These are phyloP conservation scores for Pyrocephalus nanus DNA, from an alignment of 2,797 vertebrate genomes.

Conservation along the genomic window DNA sequence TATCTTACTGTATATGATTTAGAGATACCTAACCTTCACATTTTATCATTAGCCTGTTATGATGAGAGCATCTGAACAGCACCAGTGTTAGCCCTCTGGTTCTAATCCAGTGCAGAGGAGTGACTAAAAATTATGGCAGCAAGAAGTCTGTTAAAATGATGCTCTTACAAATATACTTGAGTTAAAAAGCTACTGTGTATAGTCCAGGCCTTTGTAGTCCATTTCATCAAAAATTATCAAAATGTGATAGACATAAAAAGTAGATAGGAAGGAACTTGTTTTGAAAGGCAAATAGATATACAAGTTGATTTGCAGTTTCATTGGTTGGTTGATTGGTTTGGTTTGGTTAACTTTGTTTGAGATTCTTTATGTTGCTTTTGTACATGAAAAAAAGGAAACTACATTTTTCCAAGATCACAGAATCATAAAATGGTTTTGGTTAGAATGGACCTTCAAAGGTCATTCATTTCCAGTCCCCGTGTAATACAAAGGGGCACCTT, in stretches of 20 bases:
- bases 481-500: neutral
- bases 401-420: neutral
- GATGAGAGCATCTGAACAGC: slow-evolving; percentile 10
- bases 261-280: neutral
- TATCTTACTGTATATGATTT: neutral
- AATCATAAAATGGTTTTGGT: neutral
- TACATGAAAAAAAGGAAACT: neutral
- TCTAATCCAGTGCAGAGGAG: slow-evolving; percentile 8
- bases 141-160: neutral
- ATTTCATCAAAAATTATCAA: neutral
- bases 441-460: neutral
- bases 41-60: neutral
- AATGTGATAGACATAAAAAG: neutral
- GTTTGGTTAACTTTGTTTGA: neutral
- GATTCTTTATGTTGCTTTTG: neutral
- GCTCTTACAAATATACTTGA: neutral
- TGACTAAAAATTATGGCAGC: neutral
- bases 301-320: neutral
- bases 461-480: neutral
- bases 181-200: neutral
- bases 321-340: neutral
- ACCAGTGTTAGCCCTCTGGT: neutral
- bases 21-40: neutral
- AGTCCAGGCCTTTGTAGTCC: neutral
- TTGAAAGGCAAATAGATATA: neutral